Percentiles rank a stretch among this genome's conserved stretches.
These are phyloP conservation scores for Syndactyla subalaris DNA, from an alignment of 2,797 vertebrate genomes.

Conservation along the genomic window DNA sequence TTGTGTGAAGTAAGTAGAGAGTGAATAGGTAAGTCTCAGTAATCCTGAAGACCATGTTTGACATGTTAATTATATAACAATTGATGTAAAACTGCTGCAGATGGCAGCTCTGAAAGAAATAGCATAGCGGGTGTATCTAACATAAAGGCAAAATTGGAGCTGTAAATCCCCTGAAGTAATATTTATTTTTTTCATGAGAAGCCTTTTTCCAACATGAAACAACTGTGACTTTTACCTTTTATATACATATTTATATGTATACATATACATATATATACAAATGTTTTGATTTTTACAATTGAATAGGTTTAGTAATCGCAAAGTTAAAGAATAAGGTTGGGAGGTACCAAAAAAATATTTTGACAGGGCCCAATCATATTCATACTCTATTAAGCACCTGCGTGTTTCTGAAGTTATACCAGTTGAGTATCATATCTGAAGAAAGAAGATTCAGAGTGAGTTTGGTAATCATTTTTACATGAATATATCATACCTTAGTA, in stretches of 20 bases:
- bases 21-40: not conserved
- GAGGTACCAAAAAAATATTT: not conserved
- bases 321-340: not conserved
- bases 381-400: not conserved
- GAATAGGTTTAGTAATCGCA: not conserved
- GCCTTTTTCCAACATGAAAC: not conserved
- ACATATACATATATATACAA: no score
- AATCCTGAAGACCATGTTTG: not conserved
- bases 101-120: not conserved
- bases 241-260: rapidly evolving
- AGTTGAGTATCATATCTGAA: not conserved
- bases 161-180: not conserved
- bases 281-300: not conserved
- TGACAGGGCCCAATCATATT: rapidly evolving
- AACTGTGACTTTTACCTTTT: not conserved
- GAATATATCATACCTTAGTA: not conserved
- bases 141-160: not conserved
- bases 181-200: not conserved
- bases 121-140: not conserved
- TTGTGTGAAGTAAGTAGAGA: not conserved
- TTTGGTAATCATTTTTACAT: not conserved
- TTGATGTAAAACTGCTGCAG: not conserved
- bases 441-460: not conserved
- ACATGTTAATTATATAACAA: not conserved
- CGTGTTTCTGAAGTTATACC: not conserved